phyloP scores from a whole-genome alignment of 2,888 invertebrate genomes.

The Cataglyphis rosenhaueri region DNA sequence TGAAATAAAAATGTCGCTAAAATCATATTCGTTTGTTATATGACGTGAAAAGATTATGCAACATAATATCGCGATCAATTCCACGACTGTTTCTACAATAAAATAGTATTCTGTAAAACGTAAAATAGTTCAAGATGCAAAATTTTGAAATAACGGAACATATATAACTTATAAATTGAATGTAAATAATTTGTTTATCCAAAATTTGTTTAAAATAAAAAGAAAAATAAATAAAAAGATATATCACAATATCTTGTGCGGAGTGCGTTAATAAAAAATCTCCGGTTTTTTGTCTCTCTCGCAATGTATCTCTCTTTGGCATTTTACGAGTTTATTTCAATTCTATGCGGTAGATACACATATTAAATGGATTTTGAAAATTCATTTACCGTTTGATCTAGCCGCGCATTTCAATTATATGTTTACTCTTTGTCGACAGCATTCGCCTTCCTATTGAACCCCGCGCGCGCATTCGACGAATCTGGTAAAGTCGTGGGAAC shows the following conservation, averaged over 20 bases:
- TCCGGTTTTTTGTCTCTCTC: not conserved
- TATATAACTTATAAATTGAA: not conserved
- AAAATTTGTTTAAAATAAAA: not conserved
- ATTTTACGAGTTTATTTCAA: conserved; percentile 67
- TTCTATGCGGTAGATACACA: conserved; percentile 56
- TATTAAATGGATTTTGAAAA: conserved; percentile 71
- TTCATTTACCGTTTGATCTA: conserved; percentile 72
- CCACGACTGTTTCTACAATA: not conserved
- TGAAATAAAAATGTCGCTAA: not conserved
- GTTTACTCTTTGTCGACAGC: conserved; percentile 68
- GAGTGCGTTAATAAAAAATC: not conserved
- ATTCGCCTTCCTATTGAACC: conserved; percentile 42
- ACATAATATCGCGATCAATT: not conserved
- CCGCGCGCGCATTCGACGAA: conserved; percentile 33
- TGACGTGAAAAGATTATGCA: not conserved
- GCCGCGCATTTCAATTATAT: conserved; percentile 73
- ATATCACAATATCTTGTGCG: not conserved
- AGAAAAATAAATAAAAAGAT: not conserved
- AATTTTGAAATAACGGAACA: not conserved
- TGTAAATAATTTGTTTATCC: not conserved
- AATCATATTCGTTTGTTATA: not conserved
- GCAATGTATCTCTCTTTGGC: not conserved
- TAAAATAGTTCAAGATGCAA: not conserved
- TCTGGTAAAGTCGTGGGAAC: conserved; percentile 69
- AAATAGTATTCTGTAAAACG: not conserved